Evolutionary conservation across 1,140 invertebrate species (phyloP).

Genomic region (Drosophila biarmipes): DNA sequence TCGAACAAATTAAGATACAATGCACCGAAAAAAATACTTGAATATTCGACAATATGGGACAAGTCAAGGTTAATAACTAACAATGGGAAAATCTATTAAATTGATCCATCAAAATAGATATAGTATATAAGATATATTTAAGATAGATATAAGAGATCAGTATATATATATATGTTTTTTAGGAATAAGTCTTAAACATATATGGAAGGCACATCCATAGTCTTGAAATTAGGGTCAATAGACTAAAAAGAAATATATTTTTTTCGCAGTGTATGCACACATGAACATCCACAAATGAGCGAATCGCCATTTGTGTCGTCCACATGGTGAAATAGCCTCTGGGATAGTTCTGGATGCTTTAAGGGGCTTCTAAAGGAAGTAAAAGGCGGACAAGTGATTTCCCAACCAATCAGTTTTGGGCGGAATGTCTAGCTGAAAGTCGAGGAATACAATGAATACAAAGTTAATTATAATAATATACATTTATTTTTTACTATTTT

Average conservation of each 20-base stretch:
- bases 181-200: too few species aligned
- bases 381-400: neutral
- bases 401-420: neutral
- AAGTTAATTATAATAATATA: neutral
- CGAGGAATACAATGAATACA: neutral
- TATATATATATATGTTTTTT: too few species aligned
- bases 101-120: too few species aligned
- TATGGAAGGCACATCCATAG: too few species aligned
- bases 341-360: conserved; percentile 35
- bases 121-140: too few species aligned
- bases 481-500: too few species aligned
- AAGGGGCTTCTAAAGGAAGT: conserved; percentile 16
- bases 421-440: neutral
- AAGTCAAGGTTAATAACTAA: too few species aligned
- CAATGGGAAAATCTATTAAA: too few species aligned
- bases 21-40: neutral
- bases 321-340: conserved; percentile 53
- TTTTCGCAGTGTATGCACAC: neutral
- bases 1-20: conserved; percentile 36
- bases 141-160: too few species aligned
- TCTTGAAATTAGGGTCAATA: too few species aligned
- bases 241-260: too few species aligned
- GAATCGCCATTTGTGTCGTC: conserved; percentile 31
- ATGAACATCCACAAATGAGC: conserved; percentile 2
- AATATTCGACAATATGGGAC: too few species aligned